phyloP scores from a whole-genome alignment of 1,140 invertebrate genomes.

The Drosophila kepulauana region DNA sequence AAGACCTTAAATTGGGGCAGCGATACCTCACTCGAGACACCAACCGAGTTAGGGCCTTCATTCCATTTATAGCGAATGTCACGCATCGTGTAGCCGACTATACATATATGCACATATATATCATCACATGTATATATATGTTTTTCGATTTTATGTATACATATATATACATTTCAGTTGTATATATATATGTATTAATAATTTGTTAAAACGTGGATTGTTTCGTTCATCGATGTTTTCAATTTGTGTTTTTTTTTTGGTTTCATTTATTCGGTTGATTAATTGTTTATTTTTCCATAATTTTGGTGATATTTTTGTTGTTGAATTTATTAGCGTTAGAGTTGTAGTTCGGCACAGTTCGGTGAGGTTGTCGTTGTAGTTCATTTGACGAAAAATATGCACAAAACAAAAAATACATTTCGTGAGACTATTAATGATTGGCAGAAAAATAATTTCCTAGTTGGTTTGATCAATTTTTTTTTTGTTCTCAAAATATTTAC shows the following conservation, averaged over 20 bases:
- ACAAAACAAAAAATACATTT: conserved; percentile 84
- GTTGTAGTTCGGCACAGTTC: conserved; percentile 68
- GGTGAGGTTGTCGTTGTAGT: conserved; percentile 63
- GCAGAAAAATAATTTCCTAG: conserved; percentile 53
- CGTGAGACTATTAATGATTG: conserved; percentile 84
- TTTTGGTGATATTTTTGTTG: conserved; percentile 52
- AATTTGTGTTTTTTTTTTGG: conserved; percentile 7
- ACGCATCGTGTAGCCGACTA: conserved; percentile 98
- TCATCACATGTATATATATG: conserved; percentile 35
- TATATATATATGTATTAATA: conserved; percentile 46
- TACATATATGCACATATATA: conserved; percentile 33
- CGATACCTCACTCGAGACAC: conserved; percentile 96
- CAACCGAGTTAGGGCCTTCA: conserved; percentile 95
- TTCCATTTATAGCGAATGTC: conserved; percentile 98
- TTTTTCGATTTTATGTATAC: conserved; percentile 27
- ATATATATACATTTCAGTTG: conserved; percentile 23
- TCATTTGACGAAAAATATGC: conserved; percentile 79
- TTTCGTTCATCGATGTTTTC: conserved; percentile 30
- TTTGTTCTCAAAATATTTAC: conserved; percentile 14
- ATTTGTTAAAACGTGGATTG: conserved; percentile 41
- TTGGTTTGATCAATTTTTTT: conserved; percentile 39
- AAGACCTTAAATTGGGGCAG: conserved; percentile 97
- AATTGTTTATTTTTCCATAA: conserved; percentile 44
- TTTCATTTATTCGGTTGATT: conserved; percentile 30
- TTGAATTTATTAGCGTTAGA: conserved; percentile 45